phyloP scores from a whole-genome alignment of 2,113 vertebrate species.

The Butorides virescens region DNA sequence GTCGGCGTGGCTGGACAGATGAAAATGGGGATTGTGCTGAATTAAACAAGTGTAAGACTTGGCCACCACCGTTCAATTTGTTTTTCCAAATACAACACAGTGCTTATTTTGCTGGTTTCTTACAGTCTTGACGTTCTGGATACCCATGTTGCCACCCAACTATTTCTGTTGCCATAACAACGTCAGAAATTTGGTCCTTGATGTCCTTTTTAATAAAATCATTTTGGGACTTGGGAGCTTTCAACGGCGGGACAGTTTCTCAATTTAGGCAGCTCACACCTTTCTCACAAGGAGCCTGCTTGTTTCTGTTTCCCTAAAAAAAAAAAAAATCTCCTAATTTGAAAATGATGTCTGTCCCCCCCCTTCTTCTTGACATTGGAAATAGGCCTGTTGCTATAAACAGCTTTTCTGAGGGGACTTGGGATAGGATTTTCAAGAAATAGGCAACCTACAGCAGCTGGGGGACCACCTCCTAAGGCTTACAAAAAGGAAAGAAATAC shows the following conservation, averaged over 20 bases:
- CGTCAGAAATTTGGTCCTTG: conserved; percentile 71
- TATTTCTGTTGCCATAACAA: conserved; percentile 81
- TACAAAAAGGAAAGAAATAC: not conserved
- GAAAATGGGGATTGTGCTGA: conserved; percentile 50
- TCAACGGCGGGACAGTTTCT: not conserved
- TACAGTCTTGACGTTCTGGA: conserved; percentile 63
- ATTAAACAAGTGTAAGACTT: conserved; percentile 30
- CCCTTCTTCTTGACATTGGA: not conserved
- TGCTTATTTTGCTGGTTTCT: conserved; percentile 59
- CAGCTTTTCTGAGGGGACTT: conserved; percentile 46
- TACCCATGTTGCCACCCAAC: conserved; percentile 64
- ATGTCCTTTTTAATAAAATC: conserved; percentile 70
- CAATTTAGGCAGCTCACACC: conserved; percentile 53
- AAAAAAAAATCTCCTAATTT: conserved; percentile 27
- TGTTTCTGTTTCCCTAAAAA: conserved; percentile 32
- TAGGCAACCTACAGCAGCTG: conserved; percentile 69
- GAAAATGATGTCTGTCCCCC: conserved; percentile 5
- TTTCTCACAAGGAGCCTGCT: conserved; percentile 32
- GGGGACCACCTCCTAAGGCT: conserved; percentile 55
- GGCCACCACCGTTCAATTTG: conserved; percentile 38
- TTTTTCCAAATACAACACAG: conserved; percentile 44
- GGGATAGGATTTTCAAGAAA: conserved; percentile 75
- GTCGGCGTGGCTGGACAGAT: not conserved
- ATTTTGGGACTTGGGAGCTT: conserved; percentile 43
- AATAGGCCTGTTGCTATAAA: conserved; percentile 38